These are phyloP conservation scores for Xanthorhoe designata DNA, from an alignment of 2,888 invertebrate species.

Conservation along the genomic window DNA sequence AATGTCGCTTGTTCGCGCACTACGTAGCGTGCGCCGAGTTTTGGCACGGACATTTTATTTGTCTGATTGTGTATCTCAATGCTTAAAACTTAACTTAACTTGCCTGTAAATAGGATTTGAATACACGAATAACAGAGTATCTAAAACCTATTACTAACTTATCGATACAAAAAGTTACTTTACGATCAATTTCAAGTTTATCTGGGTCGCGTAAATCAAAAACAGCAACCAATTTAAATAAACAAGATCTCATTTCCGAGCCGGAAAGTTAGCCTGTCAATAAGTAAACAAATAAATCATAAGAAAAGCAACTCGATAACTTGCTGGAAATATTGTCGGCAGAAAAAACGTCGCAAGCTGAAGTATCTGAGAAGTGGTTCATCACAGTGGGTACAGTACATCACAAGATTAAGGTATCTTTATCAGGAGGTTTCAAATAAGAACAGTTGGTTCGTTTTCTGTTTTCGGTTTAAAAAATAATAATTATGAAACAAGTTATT, in stretches of 20 bases:
- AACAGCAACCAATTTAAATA: slow-evolving; percentile 11
- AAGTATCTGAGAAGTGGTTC: slow-evolving; percentile 54
- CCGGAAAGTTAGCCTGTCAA: slow-evolving; percentile 28
- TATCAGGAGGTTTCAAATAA: no score
- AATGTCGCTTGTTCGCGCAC: no score
- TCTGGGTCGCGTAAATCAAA: background rate
- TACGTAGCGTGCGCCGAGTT: no score
- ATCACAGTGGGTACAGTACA: slow-evolving; percentile 55
- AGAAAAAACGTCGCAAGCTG: slow-evolving; percentile 56
- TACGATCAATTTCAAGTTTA: background rate
- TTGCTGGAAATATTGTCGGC: slow-evolving; percentile 41
- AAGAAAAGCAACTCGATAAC: slow-evolving; percentile 34
- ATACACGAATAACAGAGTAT: no score
- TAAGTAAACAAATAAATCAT: slow-evolving; percentile 43
- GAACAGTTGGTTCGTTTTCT: no score
- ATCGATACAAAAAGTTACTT: slow-evolving; percentile 1
- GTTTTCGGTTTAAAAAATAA: no score
- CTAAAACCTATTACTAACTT: background rate
- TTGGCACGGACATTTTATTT: no score
- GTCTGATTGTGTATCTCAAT: no score
- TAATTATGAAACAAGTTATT: no score
- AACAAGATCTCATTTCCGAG: slow-evolving; percentile 20
- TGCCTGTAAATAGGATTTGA: no score
- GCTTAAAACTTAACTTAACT: no score
- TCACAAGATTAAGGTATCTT: background rate